Evolutionary conservation across 2,797 vertebrate species (phyloP).

Genomic region (Anas acuta): DNA sequence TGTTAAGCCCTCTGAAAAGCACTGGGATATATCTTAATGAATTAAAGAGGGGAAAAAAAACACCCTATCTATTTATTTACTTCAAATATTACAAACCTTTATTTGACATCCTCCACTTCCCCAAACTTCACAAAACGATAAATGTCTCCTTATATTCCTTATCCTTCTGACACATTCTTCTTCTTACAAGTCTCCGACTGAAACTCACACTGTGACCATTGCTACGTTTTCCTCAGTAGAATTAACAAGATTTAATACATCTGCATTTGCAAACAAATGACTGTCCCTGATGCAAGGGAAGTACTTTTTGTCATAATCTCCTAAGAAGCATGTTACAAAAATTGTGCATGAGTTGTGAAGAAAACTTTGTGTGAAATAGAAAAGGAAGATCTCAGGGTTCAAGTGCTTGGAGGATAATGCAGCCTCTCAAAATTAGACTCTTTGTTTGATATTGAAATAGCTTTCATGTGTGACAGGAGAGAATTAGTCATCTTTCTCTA

Average conservation of each 20-base stretch:
- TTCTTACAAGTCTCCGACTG: background rate
- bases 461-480: slow-evolving; percentile 7
- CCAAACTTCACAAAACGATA: background rate
- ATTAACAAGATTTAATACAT: background rate
- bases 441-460: slow-evolving; percentile 43
- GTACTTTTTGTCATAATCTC: background rate
- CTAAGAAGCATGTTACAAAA: background rate
- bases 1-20: background rate
- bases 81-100: background rate
- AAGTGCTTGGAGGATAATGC: background rate
- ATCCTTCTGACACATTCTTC: background rate
- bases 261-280: background rate
- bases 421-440: background rate
- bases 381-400: background rate
- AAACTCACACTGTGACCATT: background rate
- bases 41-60: background rate
- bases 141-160: fast-evolving
- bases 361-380: background rate
- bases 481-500: slow-evolving; percentile 28
- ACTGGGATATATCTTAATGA: background rate
- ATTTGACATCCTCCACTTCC: background rate
- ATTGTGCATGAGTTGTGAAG: background rate
- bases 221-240: background rate
- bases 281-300: background rate
- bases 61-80: background rate